Conservation (phyloP, 2,888 invertebrate genomes). For the Sminthurides aquaticus region DNA sequence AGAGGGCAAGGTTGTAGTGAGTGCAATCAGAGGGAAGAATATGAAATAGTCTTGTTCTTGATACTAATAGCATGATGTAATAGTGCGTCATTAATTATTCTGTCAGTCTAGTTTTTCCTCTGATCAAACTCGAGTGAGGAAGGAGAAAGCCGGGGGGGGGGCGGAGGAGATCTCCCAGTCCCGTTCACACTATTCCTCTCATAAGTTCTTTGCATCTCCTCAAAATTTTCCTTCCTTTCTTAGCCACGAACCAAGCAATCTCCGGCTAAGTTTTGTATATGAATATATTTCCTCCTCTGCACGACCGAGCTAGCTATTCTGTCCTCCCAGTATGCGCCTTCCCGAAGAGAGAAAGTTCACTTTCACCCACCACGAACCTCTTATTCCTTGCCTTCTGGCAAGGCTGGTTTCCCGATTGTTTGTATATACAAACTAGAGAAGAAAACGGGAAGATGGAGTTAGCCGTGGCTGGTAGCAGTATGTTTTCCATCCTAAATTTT, state of each 20-base stretch:
- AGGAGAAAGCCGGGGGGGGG: background rate
- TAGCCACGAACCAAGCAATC: too few species aligned
- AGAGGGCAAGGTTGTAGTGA: too few species aligned
- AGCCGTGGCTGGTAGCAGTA: background rate
- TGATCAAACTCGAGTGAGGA: conserved; percentile 18
- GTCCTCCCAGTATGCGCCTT: too few species aligned
- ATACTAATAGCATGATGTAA: conserved; percentile 28
- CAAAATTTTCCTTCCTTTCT: background rate
- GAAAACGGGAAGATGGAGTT: background rate
- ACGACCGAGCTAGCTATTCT: too few species aligned
- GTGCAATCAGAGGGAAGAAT: conserved; percentile 20
- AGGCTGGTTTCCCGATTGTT: too few species aligned
- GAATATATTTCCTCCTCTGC: too few species aligned
- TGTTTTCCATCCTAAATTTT: background rate
- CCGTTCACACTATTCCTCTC: background rate
- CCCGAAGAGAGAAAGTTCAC: background rate
- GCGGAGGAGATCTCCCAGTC: background rate
- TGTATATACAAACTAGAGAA: too few species aligned
- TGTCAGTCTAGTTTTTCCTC: conserved; percentile 32
- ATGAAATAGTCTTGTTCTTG: conserved; percentile 23
- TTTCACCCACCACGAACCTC: background rate
- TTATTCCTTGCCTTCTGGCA: too few species aligned
- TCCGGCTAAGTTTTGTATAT: too few species aligned
- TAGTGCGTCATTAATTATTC: conserved; percentile 40
- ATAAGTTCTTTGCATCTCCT: background rate